phyloP scores from a whole-genome alignment of 2,113 vertebrate species.

The Anoplopoma fimbria region DNA sequence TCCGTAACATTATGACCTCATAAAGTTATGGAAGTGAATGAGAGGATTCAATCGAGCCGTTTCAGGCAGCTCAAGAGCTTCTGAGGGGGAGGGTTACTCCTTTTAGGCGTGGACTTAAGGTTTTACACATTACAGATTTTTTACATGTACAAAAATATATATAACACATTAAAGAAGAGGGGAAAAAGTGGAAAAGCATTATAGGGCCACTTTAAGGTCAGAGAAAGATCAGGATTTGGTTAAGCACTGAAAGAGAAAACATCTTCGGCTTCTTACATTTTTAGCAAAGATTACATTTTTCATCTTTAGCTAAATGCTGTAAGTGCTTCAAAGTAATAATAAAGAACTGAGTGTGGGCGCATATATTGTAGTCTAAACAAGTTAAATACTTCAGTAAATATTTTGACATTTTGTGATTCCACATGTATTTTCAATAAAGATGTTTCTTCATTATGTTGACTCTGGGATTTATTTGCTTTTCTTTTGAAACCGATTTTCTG shows the following conservation, averaged over 20 bases:
- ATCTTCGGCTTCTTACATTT: not conserved
- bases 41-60: too few species aligned
- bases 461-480: not conserved
- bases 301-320: not conserved
- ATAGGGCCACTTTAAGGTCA: too few species aligned
- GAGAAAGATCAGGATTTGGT: not conserved
- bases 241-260: not conserved
- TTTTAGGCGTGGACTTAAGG: too few species aligned
- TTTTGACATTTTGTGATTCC: not conserved
- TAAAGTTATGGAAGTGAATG: too few species aligned
- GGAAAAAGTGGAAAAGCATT: too few species aligned
- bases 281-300: not conserved
- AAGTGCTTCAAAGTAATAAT: not conserved
- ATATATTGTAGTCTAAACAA: not conserved
- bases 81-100: too few species aligned
- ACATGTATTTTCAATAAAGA: not conserved
- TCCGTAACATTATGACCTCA: too few species aligned
- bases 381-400: not conserved
- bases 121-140: too few species aligned
- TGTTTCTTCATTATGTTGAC: not conserved
- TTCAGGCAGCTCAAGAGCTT: too few species aligned
- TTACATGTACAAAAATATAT: too few species aligned
- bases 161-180: too few species aligned
- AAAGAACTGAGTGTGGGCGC: not conserved
- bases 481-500: not conserved